Evolutionary conservation across 2,113 vertebrate species (phyloP).

Genomic region (Talpa occidentalis): DNA sequence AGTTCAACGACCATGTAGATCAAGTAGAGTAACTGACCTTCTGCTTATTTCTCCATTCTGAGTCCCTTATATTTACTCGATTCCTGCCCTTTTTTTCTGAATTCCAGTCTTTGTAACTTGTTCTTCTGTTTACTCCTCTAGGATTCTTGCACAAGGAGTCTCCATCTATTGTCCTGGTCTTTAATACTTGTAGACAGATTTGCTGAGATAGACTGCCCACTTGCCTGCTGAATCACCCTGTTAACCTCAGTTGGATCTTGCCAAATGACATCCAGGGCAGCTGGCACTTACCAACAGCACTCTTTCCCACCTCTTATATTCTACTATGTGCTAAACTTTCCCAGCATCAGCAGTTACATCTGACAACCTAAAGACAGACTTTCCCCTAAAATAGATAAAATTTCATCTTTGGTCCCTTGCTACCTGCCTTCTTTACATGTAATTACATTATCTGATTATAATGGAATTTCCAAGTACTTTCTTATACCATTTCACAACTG

Average conservation of each 20-base stretch:
- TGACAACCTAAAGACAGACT: neutral
- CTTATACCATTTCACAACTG: neutral
- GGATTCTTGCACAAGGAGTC: neutral
- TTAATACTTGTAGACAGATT: neutral
- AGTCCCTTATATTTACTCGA: neutral
- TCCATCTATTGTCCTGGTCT: neutral
- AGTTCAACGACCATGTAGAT: conserved; percentile 9
- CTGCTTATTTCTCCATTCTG: neutral
- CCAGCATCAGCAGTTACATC: neutral
- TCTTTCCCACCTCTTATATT: neutral
- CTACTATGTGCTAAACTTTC: neutral
- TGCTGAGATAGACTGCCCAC: neutral
- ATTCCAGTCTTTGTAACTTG: neutral
- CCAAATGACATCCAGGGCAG: neutral
- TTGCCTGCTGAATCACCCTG: neutral
- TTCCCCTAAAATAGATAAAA: neutral
- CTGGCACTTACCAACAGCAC: neutral
- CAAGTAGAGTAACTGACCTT: neutral
- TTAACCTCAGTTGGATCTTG: neutral
- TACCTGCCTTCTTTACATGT: neutral
- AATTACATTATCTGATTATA: neutral
- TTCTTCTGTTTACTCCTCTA: neutral
- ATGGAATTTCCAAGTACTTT: neutral
- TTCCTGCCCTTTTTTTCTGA: neutral
- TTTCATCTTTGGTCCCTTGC: neutral